phyloP scores from a whole-genome alignment of 2,888 invertebrate species.

The Crematogaster levior region DNA sequence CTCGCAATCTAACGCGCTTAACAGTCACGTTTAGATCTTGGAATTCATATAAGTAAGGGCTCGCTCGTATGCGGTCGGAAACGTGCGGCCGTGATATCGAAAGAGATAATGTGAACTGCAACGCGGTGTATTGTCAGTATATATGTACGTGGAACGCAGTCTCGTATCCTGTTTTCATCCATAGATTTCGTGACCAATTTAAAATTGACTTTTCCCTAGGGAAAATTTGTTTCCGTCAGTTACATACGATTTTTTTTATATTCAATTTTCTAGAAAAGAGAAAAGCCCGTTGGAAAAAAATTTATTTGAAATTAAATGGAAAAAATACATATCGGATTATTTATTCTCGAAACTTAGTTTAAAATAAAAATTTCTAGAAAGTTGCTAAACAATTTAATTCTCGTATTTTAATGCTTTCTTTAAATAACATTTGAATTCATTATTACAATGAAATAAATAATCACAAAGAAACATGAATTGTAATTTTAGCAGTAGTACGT shows the following conservation, averaged over 20 bases:
- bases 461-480: neutral
- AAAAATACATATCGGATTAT: neutral
- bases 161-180: neutral
- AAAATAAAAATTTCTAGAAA: conserved; percentile 1
- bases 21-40: conserved; percentile 27
- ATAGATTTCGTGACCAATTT: neutral
- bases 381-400: neutral
- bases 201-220: neutral
- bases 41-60: conserved; percentile 19
- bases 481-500: too few species aligned
- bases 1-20: conserved; percentile 15
- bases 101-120: conserved; percentile 4
- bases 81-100: conserved; percentile 5
- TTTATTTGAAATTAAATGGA: conserved; percentile 2
- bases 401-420: neutral
- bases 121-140: neutral
- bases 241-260: neutral
- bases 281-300: neutral
- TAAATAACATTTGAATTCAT: neutral
- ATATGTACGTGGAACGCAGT: neutral
- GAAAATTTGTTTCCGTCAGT: neutral
- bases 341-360: neutral
- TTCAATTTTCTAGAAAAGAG: conserved; percentile 14
- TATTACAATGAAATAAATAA: neutral
- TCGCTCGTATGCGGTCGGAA: neutral